phyloP scores from a whole-genome alignment of 2,113 vertebrate species.

The Dromaius novaehollandiae region DNA sequence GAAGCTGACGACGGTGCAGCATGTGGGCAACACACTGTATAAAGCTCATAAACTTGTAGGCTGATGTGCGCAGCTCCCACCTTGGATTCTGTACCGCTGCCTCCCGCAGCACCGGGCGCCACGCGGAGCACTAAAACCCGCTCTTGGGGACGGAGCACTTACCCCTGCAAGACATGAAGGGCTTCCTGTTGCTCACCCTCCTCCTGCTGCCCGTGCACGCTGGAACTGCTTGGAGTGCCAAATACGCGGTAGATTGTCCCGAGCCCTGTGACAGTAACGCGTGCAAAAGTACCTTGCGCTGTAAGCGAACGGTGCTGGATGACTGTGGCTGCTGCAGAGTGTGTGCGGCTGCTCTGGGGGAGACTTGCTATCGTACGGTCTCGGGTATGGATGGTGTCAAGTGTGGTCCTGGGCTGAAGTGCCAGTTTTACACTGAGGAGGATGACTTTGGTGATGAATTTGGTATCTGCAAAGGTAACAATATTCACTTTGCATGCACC shows the following conservation, averaged over 20 bases:
- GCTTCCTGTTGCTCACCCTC: conserved; percentile 79
- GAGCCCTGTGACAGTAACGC: conserved; percentile 82
- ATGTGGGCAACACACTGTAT: conserved; percentile 91
- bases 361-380: conserved; percentile 96
- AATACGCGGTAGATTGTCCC: conserved; percentile 95
- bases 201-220: conserved; percentile 76
- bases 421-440: conserved; percentile 95
- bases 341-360: conserved; percentile 90
- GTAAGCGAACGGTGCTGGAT: conserved; percentile 89
- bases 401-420: conserved; percentile 95
- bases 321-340: conserved; percentile 97
- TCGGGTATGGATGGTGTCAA: conserved; percentile 97
- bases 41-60: conserved; percentile 86
- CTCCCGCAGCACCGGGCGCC: conserved; percentile 49
- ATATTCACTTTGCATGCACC: conserved; percentile 31
- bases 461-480: conserved; percentile 93
- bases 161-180: conserved; percentile 78
- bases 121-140: conserved; percentile 35
- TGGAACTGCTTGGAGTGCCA: conserved; percentile 78
- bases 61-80: conserved; percentile 80
- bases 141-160: conserved; percentile 18
- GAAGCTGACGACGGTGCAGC: conserved; percentile 91
- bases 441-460: conserved; percentile 98
- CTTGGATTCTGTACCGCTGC: conserved; percentile 68
- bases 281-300: conserved; percentile 84